Percentiles rank a stretch among this genome's conserved stretches.
Evolutionary conservation across 2,113 vertebrate genomes (phyloP).

Genomic region (Triplophysa tibetana): DNA sequence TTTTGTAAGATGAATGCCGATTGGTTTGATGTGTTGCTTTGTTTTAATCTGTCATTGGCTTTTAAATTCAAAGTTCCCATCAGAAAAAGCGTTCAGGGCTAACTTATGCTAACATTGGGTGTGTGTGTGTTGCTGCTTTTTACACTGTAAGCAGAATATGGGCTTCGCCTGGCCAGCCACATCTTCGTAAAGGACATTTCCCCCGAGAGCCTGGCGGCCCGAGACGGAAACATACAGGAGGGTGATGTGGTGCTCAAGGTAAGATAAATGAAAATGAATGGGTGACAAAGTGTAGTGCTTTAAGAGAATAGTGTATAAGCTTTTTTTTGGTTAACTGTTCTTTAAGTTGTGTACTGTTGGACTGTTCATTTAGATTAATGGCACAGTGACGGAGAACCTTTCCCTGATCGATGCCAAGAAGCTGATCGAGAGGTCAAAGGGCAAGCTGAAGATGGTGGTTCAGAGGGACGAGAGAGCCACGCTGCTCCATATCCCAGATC

Average conservation of each 20-base stretch:
- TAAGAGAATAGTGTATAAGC: neutral
- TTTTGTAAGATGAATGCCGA: too few relatives aligned
- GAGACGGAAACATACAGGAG: constrained; percentile 99
- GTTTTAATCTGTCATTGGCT: too few relatives aligned
- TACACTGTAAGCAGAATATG: constrained; percentile 89
- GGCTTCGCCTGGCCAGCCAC: constrained; percentile 96
- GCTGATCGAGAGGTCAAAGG: constrained; percentile 98
- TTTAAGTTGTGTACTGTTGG: neutral
- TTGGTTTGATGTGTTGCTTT: too few relatives aligned
- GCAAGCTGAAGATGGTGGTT: constrained; percentile 99
- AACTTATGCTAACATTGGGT: constrained; percentile 67
- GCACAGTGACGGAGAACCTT: constrained; percentile 98
- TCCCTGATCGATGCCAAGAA: constrained; percentile 98
- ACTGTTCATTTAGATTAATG: constrained; percentile 84
- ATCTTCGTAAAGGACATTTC: constrained; percentile 99
- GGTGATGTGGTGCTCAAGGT: constrained; percentile 98
- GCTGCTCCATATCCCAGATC: constrained; percentile 92
- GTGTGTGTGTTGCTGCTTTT: constrained; percentile 70
- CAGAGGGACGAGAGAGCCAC: constrained; percentile 95
- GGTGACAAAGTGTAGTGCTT: neutral
- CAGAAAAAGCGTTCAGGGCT: neutral
- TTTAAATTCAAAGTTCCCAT: too few relatives aligned
- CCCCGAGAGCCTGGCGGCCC: constrained; percentile 95
- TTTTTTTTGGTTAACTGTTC: neutral
- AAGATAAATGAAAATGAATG: constrained; percentile 43